phyloP scores from a whole-genome alignment of 2,113 vertebrate genomes.

The rabbit (Oryctolagus cuniculus) region mOryCun1.1 NC_091438.1:71692001-71692500 shows the following conservation, averaged over 20 bases:
- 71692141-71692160: neutral
- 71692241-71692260: neutral
- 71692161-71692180: neutral
- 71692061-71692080: neutral
- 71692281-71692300: no score
- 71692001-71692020: constrained; percentile 12
- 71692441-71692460: no score
- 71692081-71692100: neutral
- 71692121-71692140: neutral
- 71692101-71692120: neutral
- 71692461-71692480: no score
- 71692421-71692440: no score
- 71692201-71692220: neutral
- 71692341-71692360: no score
- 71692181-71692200: neutral
- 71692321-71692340: no score
- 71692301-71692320: no score
- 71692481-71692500: no score
- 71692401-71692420: no score
- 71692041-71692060: neutral
- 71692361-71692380: no score
- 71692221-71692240: neutral
- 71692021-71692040: neutral
- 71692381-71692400: no score
- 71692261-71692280: neutral